Base-by-base conservation (phyloP, 92 coral and sea anemone genomes). In the Pocillopora meandrina region DNA sequence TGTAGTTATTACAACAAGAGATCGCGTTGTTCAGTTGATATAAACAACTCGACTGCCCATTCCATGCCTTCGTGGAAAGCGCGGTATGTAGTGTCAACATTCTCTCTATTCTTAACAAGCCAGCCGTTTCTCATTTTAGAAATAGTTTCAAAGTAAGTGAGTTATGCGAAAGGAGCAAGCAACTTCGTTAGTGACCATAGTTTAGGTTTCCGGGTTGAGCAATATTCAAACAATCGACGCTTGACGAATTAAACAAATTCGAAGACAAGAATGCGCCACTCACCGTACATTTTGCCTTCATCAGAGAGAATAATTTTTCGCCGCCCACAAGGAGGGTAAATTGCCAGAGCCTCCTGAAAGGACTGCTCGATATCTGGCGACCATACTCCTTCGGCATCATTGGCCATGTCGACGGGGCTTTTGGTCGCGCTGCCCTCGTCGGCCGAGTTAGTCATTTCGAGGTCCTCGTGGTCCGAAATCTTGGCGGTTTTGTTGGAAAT, bases 341-440 rank as follows among this genome's bases (percentile, higher is more conserved):
- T 96, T 18, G 99, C 99, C 61, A 96, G 82, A 12, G 99, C 99
- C 81, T 96, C 99, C 90, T 96, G 99, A 84, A 96, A 96, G 63
- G 98, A 95, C 71, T 96, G 99, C 75, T 96, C 99, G 58, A 96
- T 96, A 81, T 96, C 99, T 36, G 99, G 99, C 66, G 98, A 94
- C 99, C 99, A 96, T 80, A 96, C 99, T 78, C 99, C 99, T 89
- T 96, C 99, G 86, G 99, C 99, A 95, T 96, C 99, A 83, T 91
- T 94, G 34, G 99, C 99, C 99, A 96, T 96, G 88, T 96, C 99
- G 85, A 89, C 98, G 71, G 99, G 99, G 78, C 97, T 90, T 86
- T 96, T 96, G 56, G 97, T 94, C 77, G 95, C 90, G 81, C 89
- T 93, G 91, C 93, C 98, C 71, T 96, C 99, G 85, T 91, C 94